Conservation (phyloP, 2,113 vertebrate species). For the Polypterus bichir region DNA sequence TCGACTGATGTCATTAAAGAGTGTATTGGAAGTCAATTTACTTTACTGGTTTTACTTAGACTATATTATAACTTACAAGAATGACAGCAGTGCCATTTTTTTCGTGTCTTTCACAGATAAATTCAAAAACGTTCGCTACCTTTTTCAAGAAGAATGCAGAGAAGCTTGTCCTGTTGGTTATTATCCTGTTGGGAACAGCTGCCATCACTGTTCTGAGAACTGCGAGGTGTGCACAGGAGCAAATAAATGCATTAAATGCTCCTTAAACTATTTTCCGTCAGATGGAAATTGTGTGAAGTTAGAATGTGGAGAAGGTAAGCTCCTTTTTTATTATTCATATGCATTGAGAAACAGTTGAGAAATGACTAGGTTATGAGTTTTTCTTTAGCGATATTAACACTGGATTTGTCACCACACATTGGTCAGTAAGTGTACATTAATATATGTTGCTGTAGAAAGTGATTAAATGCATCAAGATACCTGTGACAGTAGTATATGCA, state of each 20-base stretch:
- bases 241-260: constrained; percentile 54
- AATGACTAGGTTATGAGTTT: no score
- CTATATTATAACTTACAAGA: constrained; percentile 18
- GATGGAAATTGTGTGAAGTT: constrained; percentile 52
- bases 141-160: constrained; percentile 57
- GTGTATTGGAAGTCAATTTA: no score
- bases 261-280: constrained; percentile 37
- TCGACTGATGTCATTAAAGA: no score
- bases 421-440: no score
- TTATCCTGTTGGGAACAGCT: constrained; percentile 37
- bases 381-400: no score
- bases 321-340: not conserved
- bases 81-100: not conserved
- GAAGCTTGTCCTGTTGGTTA: constrained; percentile 56
- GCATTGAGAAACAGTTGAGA: no score
- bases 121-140: constrained; percentile 42
- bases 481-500: no score
- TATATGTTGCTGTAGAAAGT: no score
- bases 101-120: constrained; percentile 43
- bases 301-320: constrained; percentile 57
- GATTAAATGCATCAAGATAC: no score
- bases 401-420: no score
- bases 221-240: constrained; percentile 53
- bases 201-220: constrained; percentile 51
- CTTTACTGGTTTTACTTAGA: not conserved